A percentile compares a stretch with the other conserved stretches of the same genome.
Evolutionary conservation across 2,113 vertebrate species (phyloP).

Genomic region (Acrocephalus kingi): DNA sequence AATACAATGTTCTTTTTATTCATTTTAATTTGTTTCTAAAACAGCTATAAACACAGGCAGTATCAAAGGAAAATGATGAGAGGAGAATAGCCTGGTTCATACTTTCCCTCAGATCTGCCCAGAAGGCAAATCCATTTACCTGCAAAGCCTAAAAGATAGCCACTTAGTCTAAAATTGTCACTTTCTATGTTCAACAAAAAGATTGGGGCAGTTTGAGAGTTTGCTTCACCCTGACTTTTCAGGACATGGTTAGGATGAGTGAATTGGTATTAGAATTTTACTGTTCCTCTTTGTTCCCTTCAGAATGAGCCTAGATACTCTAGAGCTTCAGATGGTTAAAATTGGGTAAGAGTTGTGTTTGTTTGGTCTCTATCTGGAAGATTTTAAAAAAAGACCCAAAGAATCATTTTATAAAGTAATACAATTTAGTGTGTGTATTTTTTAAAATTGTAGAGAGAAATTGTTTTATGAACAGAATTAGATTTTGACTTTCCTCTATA

Average conservation of each 20-base stretch:
- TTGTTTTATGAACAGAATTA: neutral
- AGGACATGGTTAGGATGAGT: neutral
- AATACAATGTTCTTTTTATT: neutral
- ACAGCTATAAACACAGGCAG: neutral
- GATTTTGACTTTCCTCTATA: neutral
- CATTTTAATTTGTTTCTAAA: neutral
- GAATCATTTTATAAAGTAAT: neutral
- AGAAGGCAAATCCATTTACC: neutral
- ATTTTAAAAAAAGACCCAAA: accelerated
- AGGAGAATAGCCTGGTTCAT: neutral
- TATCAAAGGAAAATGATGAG: neutral
- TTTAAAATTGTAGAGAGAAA: neutral
- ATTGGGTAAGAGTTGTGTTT: neutral
- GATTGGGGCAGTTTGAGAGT: neutral
- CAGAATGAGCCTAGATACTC: neutral
- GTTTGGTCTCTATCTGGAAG: neutral
- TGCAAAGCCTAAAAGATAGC: neutral
- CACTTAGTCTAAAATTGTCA: neutral
- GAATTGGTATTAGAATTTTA: neutral
- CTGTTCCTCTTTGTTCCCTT: neutral
- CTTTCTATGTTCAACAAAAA: neutral
- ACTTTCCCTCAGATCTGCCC: neutral
- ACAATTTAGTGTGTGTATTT: neutral
- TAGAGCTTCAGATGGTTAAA: neutral
- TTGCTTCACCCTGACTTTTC: neutral